Conservation (phyloP, 2,888 invertebrate genomes). For the Sipha maydis region DNA sequence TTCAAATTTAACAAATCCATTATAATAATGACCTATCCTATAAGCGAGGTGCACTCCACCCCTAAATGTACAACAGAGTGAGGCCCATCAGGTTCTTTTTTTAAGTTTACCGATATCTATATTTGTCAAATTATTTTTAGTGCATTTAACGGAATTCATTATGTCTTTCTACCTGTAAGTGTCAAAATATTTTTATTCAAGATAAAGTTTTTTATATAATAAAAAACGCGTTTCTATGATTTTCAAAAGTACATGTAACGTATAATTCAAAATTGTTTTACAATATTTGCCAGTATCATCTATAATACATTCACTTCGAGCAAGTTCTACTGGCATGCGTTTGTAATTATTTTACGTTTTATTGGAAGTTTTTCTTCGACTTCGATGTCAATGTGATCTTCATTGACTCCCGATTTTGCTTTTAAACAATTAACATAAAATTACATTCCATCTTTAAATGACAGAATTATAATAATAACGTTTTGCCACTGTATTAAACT, state of each 20-base stretch:
- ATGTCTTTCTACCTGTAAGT: slow-evolving; percentile 2
- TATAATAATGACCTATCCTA: too few relatives aligned
- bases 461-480: too few relatives aligned
- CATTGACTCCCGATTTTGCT: neutral
- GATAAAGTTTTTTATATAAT: slow-evolving; percentile 37
- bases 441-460: too few relatives aligned
- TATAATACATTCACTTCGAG: neutral
- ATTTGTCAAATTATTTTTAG: slow-evolving; percentile 27
- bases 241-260: slow-evolving; percentile 5
- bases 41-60: too few relatives aligned
- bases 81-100: too few relatives aligned
- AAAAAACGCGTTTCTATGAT: slow-evolving; percentile 27
- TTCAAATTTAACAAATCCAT: too few relatives aligned
- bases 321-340: neutral
- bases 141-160: slow-evolving; percentile 23
- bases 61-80: too few relatives aligned
- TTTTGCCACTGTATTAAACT: too few relatives aligned
- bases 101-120: slow-evolving; percentile 12
- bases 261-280: slow-evolving; percentile 19
- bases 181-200: slow-evolving; percentile 30
- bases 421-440: too few relatives aligned
- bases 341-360: neutral
- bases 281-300: neutral
- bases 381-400: slow-evolving; percentile 3
- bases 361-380: too few relatives aligned